phyloP scores from a whole-genome alignment of 2,888 invertebrate genomes.

The Pasiphila rectangulata region DNA sequence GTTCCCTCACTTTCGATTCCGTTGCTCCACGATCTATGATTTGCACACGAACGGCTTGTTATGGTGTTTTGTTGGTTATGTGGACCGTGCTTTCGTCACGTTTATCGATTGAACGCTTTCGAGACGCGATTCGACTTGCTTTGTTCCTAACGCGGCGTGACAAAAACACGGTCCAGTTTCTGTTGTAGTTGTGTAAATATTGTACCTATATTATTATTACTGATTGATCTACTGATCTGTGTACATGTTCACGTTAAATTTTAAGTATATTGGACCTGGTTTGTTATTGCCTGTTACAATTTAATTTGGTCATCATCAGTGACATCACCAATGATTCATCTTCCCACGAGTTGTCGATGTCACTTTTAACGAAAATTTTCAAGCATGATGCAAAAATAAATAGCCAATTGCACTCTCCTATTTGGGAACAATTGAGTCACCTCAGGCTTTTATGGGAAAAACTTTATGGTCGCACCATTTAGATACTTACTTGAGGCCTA shows the following conservation, averaged over 20 bases:
- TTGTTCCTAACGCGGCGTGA: slow-evolving; percentile 36
- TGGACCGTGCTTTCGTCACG: slow-evolving; percentile 59
- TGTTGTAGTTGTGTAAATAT: slow-evolving; percentile 47
- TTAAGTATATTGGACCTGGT: slow-evolving; percentile 5
- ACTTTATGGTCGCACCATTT: slow-evolving; percentile 34
- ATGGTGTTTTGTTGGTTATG: slow-evolving; percentile 51
- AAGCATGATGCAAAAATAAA: slow-evolving; percentile 34
- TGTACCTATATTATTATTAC: slow-evolving; percentile 34
- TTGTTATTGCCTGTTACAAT: slow-evolving; percentile 37
- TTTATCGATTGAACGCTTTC: slow-evolving; percentile 34
- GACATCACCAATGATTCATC: slow-evolving; percentile 55
- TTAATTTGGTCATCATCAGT: slow-evolving; percentile 41
- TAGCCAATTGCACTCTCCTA: slow-evolving; percentile 38
- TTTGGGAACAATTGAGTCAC: slow-evolving; percentile 38
- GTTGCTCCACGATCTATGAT: slow-evolving; percentile 71
- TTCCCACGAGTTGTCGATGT: slow-evolving; percentile 40
- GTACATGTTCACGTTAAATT: slow-evolving; percentile 11
- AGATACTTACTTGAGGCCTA: not conserved
- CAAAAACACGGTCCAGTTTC: slow-evolving; percentile 52
- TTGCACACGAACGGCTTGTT: slow-evolving; percentile 73
- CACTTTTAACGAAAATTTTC: slow-evolving; percentile 39
- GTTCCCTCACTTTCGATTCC: slow-evolving; percentile 53
- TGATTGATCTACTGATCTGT: slow-evolving; percentile 20
- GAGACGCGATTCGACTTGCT: slow-evolving; percentile 39
- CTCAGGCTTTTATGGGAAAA: slow-evolving; percentile 30